Base-by-base conservation (phyloP, 2,888 invertebrate genomes). In the Synanthedon andrenaeformis region DNA sequence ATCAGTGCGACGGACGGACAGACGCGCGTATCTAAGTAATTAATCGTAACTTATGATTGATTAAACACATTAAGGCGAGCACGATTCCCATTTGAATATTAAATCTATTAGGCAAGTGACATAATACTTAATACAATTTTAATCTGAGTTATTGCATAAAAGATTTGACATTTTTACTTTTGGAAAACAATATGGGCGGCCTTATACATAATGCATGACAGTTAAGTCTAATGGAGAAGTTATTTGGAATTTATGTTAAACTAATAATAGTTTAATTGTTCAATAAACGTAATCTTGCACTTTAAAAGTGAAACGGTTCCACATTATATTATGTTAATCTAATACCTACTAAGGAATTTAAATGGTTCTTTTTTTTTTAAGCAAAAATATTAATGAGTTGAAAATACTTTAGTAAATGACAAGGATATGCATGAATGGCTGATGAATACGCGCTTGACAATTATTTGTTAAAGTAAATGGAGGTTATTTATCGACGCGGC, bases 1-100 rank as follows among this genome's bases (percentile, higher is more conserved):
- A 77, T 76, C 75, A 67, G 61, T 74, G 62, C 67, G 67, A 72
- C 70, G 70, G 67, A 72, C 69, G 70, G 70, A 78, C 73, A 69
- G 72, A 70, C 70, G 67, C 69, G 70, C 81, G 70, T 86, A 86
- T 86, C 86, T 82, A 61, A 72, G 80, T 85, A 87, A 87, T 86
- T 87, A 87, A 87, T 87, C 86, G 85, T 79, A 69, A 69, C 74
- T 76, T 79, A 82, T 86, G 87, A 87, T 87, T 86, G 86, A 87
- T 87, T 87, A 83, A 86, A 79, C 73, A 78, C 85, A 86, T 86
- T 85, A 83, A 78, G 65, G 68, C 74, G 73, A 72, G 79, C 86
- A 86, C 85, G 87, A 85, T 72, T 82, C 74, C 72, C 69, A 85
- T 87, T 85, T 84, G 76, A 85, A 87, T 86, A 83, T 78, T 76